Evolutionary conservation across 1,140 invertebrate genomes (phyloP), one percentile per base, ranked within the genome.

Genomic region (Steinernema feltiae): DNA sequence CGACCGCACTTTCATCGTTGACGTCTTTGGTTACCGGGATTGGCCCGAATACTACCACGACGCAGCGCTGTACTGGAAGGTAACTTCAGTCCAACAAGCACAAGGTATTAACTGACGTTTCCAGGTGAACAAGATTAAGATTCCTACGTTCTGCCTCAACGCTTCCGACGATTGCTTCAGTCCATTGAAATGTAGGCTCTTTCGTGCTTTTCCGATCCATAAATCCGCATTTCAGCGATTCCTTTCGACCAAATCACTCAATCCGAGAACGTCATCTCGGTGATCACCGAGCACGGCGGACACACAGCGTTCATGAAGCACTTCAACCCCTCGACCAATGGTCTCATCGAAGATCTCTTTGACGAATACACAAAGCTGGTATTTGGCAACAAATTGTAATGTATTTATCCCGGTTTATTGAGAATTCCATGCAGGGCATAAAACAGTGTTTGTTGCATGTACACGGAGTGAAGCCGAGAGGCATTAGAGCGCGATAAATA

Each of bases 251-350:
- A 79, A 7, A 80, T 79, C 32, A 30, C 69, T 17, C 1, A 70
- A 15, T 71, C 69, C 18, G 77, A 78, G 12, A 48, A 79, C 41
- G 78, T 79, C 32, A 12, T 73, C n/a, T 70, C 48, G 17, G 48
- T 72, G 7, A 32, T 79, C 15, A 79, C 78, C 1, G 46, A 71
- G n/a, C 78, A 79, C 70, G 78, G 78, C 2, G 78, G 78, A 0
- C 78, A 79, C 48, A 79, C 78, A 12, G 78, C 78, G 30, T 79
- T 79, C 70, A 79, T 79, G 78, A 53, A 75, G 71, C 48, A 70
- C 24, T 75, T 71, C 27, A 74, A 79, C 69, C 77, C 78, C n/a
- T 69, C 74, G 15, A 63, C 35, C 30, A 70, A 71, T 21, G 78
- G 78, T 32, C 73, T 79, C 63, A 73, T 79, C 15, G 78, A 79